Conservation (phyloP, 2,888 invertebrate genomes). For the Pantelozetes paolii region DNA sequence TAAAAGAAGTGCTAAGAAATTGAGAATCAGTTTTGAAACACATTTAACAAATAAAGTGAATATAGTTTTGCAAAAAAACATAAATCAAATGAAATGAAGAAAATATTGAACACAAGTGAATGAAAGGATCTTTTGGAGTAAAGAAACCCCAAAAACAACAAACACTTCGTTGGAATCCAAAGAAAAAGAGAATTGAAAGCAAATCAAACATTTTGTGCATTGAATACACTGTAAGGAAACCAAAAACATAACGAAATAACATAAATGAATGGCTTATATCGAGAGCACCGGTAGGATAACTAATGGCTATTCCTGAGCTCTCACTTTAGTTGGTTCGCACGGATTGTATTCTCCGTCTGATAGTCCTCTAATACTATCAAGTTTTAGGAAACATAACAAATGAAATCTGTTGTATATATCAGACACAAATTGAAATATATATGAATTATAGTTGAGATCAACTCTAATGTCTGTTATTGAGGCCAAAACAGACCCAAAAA, state of each 20-base stretch:
- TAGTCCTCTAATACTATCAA: neutral
- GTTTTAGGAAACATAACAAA: neutral
- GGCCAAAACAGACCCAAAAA: neutral
- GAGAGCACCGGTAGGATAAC: constrained; percentile 12
- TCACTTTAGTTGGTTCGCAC: constrained; percentile 1
- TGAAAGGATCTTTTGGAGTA: neutral
- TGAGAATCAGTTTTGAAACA: neutral
- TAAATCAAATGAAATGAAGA: constrained; percentile 26
- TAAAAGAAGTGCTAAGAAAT: neutral
- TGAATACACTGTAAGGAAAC: constrained; percentile 4
- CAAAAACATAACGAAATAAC: neutral
- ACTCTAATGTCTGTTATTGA: neutral
- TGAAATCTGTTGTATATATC: neutral
- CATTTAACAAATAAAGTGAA: constrained; percentile 9
- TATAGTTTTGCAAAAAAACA: neutral
- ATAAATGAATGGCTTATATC: neutral
- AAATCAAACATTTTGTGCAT: neutral
- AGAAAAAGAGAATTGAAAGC: neutral
- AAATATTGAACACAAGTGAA: neutral
- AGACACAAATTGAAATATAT: neutral
- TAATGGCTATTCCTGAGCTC: constrained; percentile 2
- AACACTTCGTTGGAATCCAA: constrained; percentile 1
- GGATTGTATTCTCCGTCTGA: neutral
- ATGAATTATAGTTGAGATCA: neutral
- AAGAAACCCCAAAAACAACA: neutral